Base-by-base conservation (phyloP, 2,888 invertebrate genomes). In the Ormyrus pomaceus region DNA sequence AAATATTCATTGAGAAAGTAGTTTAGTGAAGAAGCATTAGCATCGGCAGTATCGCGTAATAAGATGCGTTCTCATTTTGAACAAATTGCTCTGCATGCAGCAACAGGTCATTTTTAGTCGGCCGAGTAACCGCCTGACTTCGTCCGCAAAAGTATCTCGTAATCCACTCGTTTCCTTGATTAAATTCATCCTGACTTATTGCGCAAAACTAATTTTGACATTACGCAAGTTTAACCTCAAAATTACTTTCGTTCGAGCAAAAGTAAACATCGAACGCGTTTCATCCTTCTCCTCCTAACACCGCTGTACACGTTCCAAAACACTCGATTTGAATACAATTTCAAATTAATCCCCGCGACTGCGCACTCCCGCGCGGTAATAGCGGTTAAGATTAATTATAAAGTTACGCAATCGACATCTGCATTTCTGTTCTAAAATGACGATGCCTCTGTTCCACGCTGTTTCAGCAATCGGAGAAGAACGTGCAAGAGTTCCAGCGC, bases 401-500 rank as follows among this genome's bases (percentile, higher is more conserved):
- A 34, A 34, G 34, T 34, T 34, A 34, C 34, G 34, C 0, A 34
- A 34, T 34, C 34, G 34, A 34, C 34, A 4, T 34, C 3, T 34
- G 4, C 34, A 34, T 34, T 34, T 34, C 34, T 34, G 34, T 0
- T 34, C 0, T 2, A 34, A 34, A 34, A 34, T 34, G 34, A 34
- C 4, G 34, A 34, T 34, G 34, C 34, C 34, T 34, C 34, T 34
- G 4, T 34, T 34, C 34, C 4, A 4, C 34, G 34, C 34, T 34
- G 55, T 89, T 87, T 65, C 84, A 91, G 90, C 87, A 89, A 88
- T 91, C 90, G 5, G 85, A 87, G 34, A 77, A 82, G 48, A 86
- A 83, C n/a, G 85, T 86, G 8, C 86, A 79, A 66, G 87, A 90
- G 56, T 90, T 91, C 80, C 87, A 85, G 55, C 86, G 82, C 66